Evolutionary conservation across 2,113 vertebrate genomes (phyloP).

Genomic region (Xiphophorus maculatus): DNA sequence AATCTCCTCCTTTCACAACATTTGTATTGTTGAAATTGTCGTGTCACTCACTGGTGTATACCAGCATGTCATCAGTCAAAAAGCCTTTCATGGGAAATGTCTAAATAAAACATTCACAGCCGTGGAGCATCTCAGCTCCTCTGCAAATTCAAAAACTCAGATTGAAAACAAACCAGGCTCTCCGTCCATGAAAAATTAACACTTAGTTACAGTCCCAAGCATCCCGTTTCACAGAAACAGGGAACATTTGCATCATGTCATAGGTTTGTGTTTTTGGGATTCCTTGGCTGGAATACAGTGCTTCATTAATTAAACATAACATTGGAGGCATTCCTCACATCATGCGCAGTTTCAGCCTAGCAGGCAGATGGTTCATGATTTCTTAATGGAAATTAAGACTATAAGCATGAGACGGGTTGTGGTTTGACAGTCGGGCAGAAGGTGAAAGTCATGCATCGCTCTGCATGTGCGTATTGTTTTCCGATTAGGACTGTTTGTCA

Average conservation of each 20-base stretch:
- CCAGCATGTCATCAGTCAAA: conserved; percentile 35
- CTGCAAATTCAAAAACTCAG: conserved; percentile 15
- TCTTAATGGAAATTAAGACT: conserved; percentile 66
- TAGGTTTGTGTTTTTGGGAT: conserved; percentile 34
- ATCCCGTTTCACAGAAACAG: conserved; percentile 43
- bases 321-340: conserved; percentile 57
- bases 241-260: conserved; percentile 46
- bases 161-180: conserved; percentile 3
- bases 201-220: conserved; percentile 6
- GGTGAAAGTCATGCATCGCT: conserved; percentile 30
- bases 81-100: conserved; percentile 29
- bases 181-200: neutral
- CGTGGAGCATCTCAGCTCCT: neutral
- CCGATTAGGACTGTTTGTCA: conserved; percentile 50
- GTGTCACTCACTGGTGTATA: conserved; percentile 31
- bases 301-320: conserved; percentile 67
- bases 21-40: conserved; percentile 16
- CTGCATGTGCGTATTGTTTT: conserved; percentile 18
- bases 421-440: conserved; percentile 43
- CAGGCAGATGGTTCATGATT: conserved; percentile 73
- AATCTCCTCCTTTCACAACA: neutral
- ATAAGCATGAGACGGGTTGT: conserved; percentile 26
- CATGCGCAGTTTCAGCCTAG: conserved; percentile 56
- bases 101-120: conserved; percentile 6
- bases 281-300: conserved; percentile 45